Percentiles rank a stretch among this genome's conserved stretches.
Conservation (phyloP, 1,140 invertebrate genomes). For the Nixonia krombeini region DNA sequence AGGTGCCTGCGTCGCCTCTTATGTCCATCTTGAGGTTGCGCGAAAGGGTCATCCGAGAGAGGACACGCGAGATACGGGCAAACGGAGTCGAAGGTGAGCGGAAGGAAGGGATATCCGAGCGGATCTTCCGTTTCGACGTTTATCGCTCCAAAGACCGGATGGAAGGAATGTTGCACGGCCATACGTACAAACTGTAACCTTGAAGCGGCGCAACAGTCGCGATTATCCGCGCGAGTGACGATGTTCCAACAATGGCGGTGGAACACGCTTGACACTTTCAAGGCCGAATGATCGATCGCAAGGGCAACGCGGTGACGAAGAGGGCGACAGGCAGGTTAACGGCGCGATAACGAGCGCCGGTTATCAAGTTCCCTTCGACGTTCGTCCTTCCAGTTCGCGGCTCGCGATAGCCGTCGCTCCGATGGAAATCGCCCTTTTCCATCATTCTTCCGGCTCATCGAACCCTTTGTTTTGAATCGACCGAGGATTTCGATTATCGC, state of each 20-base stretch:
- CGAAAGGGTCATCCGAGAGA: slow-evolving; percentile 32
- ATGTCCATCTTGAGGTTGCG: slow-evolving; percentile 36
- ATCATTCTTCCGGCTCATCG: slow-evolving; percentile 17
- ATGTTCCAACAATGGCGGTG: too few relatives aligned
- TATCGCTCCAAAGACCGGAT: slow-evolving; percentile 22
- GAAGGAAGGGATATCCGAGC: slow-evolving; percentile 24
- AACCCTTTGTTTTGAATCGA: slow-evolving; percentile 59
- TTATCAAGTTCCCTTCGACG: too few relatives aligned
- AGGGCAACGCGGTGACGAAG: too few relatives aligned
- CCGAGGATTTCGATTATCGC: slow-evolving; percentile 68
- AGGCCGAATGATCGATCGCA: too few relatives aligned
- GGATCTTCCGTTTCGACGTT: slow-evolving; percentile 34
- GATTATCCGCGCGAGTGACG: too few relatives aligned
- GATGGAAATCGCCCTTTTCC: background rate
- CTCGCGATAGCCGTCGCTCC: background rate
- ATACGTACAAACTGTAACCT: too few relatives aligned
- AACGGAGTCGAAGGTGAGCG: slow-evolving; percentile 32
- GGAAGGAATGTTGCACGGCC: too few relatives aligned
- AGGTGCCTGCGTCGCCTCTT: slow-evolving; percentile 37
- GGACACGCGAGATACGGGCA: slow-evolving; percentile 18
- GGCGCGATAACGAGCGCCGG: too few relatives aligned
- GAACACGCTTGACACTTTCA: too few relatives aligned
- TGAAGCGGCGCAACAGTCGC: too few relatives aligned
- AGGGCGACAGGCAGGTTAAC: too few relatives aligned
- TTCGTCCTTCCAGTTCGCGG: background rate